These are phyloP conservation scores for Chionoecetes opilio DNA, from an alignment of 1,140 invertebrate genomes.

Conservation along the genomic window DNA sequence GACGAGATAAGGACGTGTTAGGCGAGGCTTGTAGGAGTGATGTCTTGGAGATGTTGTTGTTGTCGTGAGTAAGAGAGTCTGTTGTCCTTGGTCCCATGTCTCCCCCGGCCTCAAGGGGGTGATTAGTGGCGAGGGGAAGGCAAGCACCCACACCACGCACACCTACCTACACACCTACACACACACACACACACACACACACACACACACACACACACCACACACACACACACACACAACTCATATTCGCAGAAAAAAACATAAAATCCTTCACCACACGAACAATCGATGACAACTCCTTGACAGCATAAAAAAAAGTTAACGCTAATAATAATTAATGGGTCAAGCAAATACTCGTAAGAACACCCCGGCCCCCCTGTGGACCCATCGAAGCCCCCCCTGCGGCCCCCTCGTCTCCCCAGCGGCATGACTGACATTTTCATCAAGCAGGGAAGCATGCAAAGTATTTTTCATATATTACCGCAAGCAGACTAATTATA, in stretches of 20 bases:
- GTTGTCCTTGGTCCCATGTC: no score
- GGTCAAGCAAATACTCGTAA: background rate
- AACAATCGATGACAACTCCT: background rate
- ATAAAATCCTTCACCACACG: no score
- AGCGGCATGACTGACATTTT: background rate
- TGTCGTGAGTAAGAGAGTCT: no score
- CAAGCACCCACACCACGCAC: no score
- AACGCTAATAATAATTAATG: background rate
- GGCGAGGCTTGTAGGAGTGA: no score
- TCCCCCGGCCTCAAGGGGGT: no score
- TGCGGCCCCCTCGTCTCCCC: background rate
- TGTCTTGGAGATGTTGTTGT: no score
- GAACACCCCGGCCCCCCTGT: background rate
- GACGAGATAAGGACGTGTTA: no score
- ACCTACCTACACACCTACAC: no score
- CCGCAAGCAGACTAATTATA: conserved; percentile 18
- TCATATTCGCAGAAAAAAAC: no score
- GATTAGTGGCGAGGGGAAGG: no score
- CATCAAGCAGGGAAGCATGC: conserved; percentile 24
- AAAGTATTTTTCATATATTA: conserved; percentile 23
- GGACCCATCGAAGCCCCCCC: background rate
- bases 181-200: no score
- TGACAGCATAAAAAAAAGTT: background rate
- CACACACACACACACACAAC: background rate
- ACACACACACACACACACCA: background rate